Percentiles rank a stretch among this genome's conserved stretches.
Evolutionary conservation across 1,140 invertebrate genomes (phyloP).

Genomic region (Paraescarpia echinospica): DNA sequence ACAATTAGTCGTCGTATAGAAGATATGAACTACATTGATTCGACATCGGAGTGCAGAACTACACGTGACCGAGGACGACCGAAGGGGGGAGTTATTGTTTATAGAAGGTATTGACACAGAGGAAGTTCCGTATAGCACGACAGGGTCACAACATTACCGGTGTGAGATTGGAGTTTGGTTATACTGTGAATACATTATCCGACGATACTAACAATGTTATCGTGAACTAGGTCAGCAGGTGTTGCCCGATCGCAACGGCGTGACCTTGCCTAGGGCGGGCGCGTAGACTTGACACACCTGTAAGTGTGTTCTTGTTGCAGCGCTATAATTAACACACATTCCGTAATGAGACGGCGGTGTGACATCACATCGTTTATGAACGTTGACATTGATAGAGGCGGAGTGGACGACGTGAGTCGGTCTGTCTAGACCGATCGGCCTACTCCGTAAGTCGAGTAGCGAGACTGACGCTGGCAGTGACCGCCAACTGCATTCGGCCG

Average conservation of each 20-base stretch:
- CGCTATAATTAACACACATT: background rate
- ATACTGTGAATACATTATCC: background rate
- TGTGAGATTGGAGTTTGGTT: background rate
- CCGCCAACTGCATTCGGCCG: too few species aligned
- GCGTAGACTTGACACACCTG: background rate
- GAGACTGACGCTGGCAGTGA: too few species aligned
- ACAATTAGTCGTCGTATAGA: background rate
- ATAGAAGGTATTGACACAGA: too few species aligned
- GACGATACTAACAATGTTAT: background rate
- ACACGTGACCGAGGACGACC: too few species aligned
- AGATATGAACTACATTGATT: background rate
- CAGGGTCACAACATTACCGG: background rate
- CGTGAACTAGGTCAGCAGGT: background rate
- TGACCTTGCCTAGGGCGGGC: background rate
- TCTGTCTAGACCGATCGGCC: background rate
- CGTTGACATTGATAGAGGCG: background rate
- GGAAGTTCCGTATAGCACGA: background rate
- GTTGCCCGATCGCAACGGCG: background rate
- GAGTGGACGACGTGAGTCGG: background rate
- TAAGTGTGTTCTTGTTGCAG: background rate
- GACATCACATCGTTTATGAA: background rate
- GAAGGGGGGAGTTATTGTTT: too few species aligned
- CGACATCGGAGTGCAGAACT: background rate
- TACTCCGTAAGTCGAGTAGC: too few species aligned
- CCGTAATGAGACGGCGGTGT: background rate